phyloP scores from a whole-genome alignment of 2,888 invertebrate species.

The Amitus sp. region DNA sequence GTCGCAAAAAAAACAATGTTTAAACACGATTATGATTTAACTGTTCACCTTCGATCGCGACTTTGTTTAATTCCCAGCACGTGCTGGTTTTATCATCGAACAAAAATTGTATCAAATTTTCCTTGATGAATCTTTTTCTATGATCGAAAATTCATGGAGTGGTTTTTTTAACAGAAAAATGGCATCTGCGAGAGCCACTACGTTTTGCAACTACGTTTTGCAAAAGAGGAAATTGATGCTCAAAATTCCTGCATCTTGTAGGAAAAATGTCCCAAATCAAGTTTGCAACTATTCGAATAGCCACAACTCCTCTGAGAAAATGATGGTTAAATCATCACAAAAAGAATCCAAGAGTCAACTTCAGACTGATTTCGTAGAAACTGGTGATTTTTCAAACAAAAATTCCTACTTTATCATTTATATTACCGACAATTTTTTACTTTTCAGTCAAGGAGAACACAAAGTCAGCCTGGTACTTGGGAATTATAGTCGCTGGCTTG shows the following conservation, averaged over 20 bases:
- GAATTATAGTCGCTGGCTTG: conserved; percentile 84
- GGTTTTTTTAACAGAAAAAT: conserved; percentile 44
- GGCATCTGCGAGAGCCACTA: conserved; percentile 51
- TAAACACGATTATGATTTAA: too few relatives aligned
- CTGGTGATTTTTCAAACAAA: conserved; percentile 52
- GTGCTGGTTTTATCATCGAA: too few relatives aligned
- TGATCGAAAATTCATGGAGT: not conserved
- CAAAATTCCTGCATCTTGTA: conserved; percentile 25
- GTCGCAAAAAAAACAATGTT: not conserved
- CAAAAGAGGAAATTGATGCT: conserved; percentile 40
- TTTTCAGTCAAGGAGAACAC: conserved; percentile 85
- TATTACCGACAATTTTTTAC: conserved; percentile 21
- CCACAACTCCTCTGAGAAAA: conserved; percentile 45
- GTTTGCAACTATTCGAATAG: conserved; percentile 25
- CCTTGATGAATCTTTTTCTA: too few relatives aligned
- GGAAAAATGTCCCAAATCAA: conserved; percentile 24
- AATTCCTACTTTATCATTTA: not conserved
- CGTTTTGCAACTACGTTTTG: conserved; percentile 44
- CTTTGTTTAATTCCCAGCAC: too few relatives aligned
- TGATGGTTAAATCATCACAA: conserved; percentile 42
- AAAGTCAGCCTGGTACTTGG: conserved; percentile 87
- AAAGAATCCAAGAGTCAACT: conserved; percentile 45
- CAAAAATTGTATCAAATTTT: too few relatives aligned
- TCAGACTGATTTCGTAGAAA: conserved; percentile 54
- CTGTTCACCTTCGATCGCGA: too few relatives aligned